Conservation (phyloP, 2,797 vertebrate species). For the Anas bahamensis region DNA sequence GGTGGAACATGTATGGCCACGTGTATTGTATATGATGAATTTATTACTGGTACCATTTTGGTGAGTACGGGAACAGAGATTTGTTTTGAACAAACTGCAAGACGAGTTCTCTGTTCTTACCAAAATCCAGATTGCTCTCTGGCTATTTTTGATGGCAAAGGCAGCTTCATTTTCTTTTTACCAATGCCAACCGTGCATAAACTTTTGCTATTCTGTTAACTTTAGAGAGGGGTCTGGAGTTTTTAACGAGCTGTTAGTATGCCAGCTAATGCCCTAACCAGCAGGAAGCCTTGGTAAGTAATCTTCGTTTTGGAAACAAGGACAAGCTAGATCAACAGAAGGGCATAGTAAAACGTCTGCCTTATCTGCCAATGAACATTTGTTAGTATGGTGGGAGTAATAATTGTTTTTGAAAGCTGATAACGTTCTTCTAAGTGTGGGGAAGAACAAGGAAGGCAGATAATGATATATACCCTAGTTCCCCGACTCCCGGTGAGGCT, state of each 20-base stretch:
- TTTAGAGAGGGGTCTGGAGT: background rate
- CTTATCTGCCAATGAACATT: background rate
- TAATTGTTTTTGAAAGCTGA: background rate
- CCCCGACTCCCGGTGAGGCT: background rate
- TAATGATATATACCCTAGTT: background rate
- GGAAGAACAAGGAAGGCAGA: background rate
- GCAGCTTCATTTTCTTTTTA: background rate
- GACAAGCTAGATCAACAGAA: background rate
- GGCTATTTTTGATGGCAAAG: conserved; percentile 34
- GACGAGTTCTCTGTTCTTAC: background rate
- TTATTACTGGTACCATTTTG: background rate
- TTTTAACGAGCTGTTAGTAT: background rate
- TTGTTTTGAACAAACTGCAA: conserved; percentile 10
- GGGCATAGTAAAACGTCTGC: background rate
- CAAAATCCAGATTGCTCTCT: background rate
- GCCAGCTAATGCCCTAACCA: background rate
- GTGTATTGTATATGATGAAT: background rate
- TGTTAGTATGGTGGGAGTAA: background rate
- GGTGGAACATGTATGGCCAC: background rate
- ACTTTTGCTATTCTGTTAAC: background rate
- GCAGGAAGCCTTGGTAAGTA: background rate
- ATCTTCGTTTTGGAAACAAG: background rate
- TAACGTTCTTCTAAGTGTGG: background rate
- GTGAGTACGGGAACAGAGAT: background rate
- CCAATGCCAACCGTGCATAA: background rate